Conservation (phyloP, 1,140 invertebrate species). For the Drosophila tani region DNA sequence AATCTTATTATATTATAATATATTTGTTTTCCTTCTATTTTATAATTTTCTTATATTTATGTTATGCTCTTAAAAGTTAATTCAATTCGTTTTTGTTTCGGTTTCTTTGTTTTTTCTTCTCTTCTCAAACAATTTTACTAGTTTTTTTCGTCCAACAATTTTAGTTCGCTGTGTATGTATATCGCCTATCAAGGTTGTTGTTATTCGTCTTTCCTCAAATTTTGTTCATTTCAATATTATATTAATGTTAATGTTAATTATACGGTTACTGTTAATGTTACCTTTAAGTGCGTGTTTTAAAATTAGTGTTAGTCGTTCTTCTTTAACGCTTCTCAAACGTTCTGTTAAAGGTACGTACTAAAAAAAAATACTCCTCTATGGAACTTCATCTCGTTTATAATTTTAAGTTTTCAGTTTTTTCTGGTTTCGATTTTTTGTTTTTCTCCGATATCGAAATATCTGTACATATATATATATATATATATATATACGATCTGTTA, state of each 20-base stretch:
- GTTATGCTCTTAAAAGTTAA: constrained; percentile 64
- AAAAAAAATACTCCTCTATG: constrained; percentile 54
- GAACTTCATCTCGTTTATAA: constrained; percentile 9
- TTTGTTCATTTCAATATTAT: constrained; percentile 60
- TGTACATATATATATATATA: constrained; percentile 13
- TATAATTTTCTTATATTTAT: constrained; percentile 31
- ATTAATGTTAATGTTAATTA: constrained; percentile 48
- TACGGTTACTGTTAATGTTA: constrained; percentile 65
- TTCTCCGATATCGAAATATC: constrained; percentile 16
- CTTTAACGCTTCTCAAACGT: constrained; percentile 25
- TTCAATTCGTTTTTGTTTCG: constrained; percentile 66
- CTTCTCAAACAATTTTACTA: constrained; percentile 38
- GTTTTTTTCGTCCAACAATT: constrained; percentile 17
- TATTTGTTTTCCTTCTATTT: constrained; percentile 31
- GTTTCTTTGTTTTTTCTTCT: constrained; percentile 14
- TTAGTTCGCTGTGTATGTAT: constrained; percentile 22
- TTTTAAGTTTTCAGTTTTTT: constrained; percentile 45
- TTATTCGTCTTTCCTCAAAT: constrained; percentile 29
- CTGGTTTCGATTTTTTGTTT: not conserved
- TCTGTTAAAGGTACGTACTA: constrained; percentile 76
- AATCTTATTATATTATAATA: constrained; percentile 74
- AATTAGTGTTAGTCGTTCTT: constrained; percentile 73
- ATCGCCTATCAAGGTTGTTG: constrained; percentile 30
- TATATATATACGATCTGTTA: constrained; percentile 3
- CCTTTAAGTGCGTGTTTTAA: constrained; percentile 73